phyloP scores from a whole-genome alignment of 2,113 vertebrate genomes.

The Oncorhynchus clarkii region DNA sequence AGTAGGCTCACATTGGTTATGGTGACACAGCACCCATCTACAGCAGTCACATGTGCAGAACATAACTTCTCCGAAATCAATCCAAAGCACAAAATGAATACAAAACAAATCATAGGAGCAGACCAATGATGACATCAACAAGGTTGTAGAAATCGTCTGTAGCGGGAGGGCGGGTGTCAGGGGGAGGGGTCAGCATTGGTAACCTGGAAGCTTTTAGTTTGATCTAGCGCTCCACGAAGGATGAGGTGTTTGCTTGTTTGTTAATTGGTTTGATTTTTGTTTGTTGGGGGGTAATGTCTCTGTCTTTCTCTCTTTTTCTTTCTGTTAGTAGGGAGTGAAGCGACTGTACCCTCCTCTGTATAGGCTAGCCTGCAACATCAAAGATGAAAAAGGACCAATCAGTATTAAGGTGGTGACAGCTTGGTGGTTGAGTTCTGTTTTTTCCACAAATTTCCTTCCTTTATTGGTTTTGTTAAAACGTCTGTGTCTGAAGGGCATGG shows the following conservation, averaged over 20 bases:
- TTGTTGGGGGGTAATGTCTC: conserved; percentile 65
- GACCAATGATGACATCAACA: conserved; percentile 68
- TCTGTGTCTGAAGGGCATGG: too few relatives aligned
- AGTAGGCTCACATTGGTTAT: conserved; percentile 61
- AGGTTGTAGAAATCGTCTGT: conserved; percentile 60
- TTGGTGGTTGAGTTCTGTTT: conserved; percentile 46
- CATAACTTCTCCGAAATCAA: neutral
- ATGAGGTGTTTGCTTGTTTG: conserved; percentile 56
- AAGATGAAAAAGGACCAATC: conserved; percentile 93
- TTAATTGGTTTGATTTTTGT: conserved; percentile 41
- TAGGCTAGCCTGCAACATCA: conserved; percentile 98
- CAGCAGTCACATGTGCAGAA: conserved; percentile 65
- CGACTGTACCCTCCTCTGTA: conserved; percentile 95
- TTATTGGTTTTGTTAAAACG: conserved; percentile 6
- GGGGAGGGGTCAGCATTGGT: conserved; percentile 51
- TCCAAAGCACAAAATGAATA: conserved; percentile 44
- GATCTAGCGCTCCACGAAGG: conserved; percentile 61
- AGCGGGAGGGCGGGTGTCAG: conserved; percentile 49
- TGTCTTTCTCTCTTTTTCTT: conserved; percentile 55
- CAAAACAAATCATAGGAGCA: conserved; percentile 58
- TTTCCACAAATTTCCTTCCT: conserved; percentile 70
- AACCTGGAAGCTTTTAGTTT: conserved; percentile 68
- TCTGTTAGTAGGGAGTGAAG: conserved; percentile 96
- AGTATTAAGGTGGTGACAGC: conserved; percentile 74
- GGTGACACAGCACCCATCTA: conserved; percentile 66